Evolutionary conservation across 53 echinoderm and acorn worm genomes (phyloP), one percentile per base, ranked within the genome.

Genomic region (Hippasteria phrygiana): DNA sequence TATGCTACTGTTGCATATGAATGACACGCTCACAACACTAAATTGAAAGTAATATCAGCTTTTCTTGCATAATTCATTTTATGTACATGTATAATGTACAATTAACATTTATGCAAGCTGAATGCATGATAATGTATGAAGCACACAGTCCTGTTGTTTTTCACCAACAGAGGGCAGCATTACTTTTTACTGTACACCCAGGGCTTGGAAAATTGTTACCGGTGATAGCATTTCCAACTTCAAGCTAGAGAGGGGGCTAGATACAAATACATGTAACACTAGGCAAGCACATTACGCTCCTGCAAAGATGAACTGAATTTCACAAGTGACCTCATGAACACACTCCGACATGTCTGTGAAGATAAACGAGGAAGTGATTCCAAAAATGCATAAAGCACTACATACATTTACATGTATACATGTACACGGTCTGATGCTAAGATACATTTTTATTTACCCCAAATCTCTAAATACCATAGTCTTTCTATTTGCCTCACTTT

Each of bases 171-270:
- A 78, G 78, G 78, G 59, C 78, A 78, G 78, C 59, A 78, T 59
- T 20, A 39, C 41, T 22, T 55, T 59, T 41, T 37, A 6, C 37
- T 32, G 40, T 32, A 47, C 76, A 4, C 20, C 48, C 43, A 18
- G 4, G 3, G 0, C 17, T 51, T 48, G 29, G 13, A 31, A 74
- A 20, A n/a, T 26, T 43, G 73, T 11, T 29, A 54, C 20, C 10
- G 9, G 26, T 0, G 42, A 11, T 22, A 39, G 56, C 54, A 17
- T n/a, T 26, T 26, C 54, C 1, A 78, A 26, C 55, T 55, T 40
- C 24, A 59, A 78, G n/a, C 78, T 38, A 39, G n/a, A n/a, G 78
- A 78, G 78, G 78, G 78, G 22, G 78, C 78, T 78, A 78, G 55
- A 35, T 13, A 73, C 18, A n/a, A n/a, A n/a, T n/a, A n/a, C 0